phyloP scores from a whole-genome alignment of 2,113 vertebrate species.

The Myrmecophaga tridactyla region DNA sequence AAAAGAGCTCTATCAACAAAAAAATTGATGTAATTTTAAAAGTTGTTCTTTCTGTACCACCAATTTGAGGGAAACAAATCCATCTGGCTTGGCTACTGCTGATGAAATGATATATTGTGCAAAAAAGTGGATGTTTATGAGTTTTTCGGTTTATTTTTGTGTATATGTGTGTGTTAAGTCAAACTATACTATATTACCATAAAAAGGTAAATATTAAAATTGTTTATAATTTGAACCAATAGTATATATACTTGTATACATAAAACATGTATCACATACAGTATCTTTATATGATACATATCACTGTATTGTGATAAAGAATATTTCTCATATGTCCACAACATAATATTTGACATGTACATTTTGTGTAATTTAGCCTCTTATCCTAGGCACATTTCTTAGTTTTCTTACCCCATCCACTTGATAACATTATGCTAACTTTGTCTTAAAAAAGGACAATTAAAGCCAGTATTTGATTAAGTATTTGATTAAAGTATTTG shows the following conservation, averaged over 20 bases:
- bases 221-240: not conserved
- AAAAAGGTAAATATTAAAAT: not conserved
- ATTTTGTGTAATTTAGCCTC: not conserved
- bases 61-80: slow-evolving; percentile 45
- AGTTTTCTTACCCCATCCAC: not conserved
- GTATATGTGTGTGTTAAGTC: not conserved
- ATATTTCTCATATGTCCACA: not conserved
- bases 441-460: not conserved
- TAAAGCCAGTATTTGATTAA: not conserved
- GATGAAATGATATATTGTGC: slow-evolving; percentile 15
- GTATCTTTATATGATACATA: not conserved
- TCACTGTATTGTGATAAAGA: not conserved
- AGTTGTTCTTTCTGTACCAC: not conserved
- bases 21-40: slow-evolving; percentile 45
- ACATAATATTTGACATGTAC: not conserved
- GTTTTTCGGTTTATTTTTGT: not conserved
- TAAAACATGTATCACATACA: not conserved
- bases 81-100: not conserved
- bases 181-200: not conserved
- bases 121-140: not conserved
- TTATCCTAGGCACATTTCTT: not conserved
- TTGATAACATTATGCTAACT: not conserved
- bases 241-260: not conserved
- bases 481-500: not conserved
- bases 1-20: slow-evolving; percentile 46